A percentile compares a stretch with the other conserved stretches of the same genome.
Evolutionary conservation across 2,113 vertebrate species (phyloP).

Genomic region (Megaceryle maxima): DNA sequence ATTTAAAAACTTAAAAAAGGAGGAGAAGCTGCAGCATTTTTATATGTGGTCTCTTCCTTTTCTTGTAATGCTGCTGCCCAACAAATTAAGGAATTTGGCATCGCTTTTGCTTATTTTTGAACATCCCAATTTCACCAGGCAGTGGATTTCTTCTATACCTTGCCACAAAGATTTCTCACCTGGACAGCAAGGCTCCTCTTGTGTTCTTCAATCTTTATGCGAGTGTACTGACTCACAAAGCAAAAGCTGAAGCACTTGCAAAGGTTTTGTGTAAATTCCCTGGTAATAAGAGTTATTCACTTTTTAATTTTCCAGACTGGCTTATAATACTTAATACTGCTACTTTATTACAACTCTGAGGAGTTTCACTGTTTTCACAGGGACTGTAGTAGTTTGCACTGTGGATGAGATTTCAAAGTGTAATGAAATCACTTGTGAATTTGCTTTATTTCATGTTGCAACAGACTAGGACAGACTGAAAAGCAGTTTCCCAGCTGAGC

Average conservation of each 20-base stretch:
- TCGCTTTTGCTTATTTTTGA: not conserved
- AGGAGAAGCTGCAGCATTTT: not conserved
- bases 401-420: constrained; percentile 29
- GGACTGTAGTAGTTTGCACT: not conserved
- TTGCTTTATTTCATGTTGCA: not conserved
- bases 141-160: not conserved
- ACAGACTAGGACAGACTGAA: not conserved
- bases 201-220: not conserved
- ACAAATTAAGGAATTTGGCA: not conserved
- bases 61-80: not conserved
- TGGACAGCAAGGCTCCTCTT: not conserved
- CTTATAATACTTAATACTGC: not conserved
- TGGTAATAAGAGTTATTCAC: not conserved
- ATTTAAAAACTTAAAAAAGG: not conserved
- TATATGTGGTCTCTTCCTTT: not conserved
- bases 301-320: not conserved
- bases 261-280: not conserved
- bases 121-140: not conserved
- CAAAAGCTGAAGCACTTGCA: not conserved
- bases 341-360: not conserved
- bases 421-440: not conserved
- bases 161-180: not conserved
- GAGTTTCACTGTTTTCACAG: rapidly evolving
- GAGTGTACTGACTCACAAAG: not conserved
- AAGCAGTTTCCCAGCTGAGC: not conserved